Conservation (phyloP, 2,113 vertebrate genomes). For the Bufo bufo region DNA sequence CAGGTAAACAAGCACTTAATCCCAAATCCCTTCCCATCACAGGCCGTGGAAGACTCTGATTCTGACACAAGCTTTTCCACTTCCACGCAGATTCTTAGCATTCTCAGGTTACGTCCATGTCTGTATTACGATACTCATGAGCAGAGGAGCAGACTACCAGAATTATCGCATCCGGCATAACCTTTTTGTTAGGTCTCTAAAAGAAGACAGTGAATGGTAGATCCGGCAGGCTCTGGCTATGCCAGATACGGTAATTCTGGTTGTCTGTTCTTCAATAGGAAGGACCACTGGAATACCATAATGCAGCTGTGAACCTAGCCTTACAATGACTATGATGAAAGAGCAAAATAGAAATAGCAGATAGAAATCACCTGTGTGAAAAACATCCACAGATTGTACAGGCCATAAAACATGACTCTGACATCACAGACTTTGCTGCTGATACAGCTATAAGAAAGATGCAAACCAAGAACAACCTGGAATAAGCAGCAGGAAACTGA, state of each 20-base stretch:
- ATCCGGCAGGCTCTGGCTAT: no score
- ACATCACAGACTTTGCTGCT: background rate
- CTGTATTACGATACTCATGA: no score
- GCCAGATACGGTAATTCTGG: no score
- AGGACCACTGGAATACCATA: no score
- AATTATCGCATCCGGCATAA: no score
- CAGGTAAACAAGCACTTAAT: background rate
- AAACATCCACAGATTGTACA: background rate
- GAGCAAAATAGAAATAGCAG: background rate
- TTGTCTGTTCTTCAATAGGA: no score
- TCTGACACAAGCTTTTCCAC: no score
- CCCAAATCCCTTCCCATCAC: background rate
- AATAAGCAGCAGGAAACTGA: constrained; percentile 11
- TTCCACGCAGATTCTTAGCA: background rate
- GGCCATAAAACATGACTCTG: background rate
- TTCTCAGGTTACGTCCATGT: no score
- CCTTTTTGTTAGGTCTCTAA: no score
- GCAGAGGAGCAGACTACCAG: no score
- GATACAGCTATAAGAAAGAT: background rate
- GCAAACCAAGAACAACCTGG: background rate
- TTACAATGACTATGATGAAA: background rate
- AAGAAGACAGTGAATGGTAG: no score
- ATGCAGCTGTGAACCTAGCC: background rate
- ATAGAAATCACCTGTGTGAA: background rate
- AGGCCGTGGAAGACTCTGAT: background rate